Evolutionary conservation across 1,140 invertebrate species (phyloP).

Genomic region (Drosophila obscura): DNA sequence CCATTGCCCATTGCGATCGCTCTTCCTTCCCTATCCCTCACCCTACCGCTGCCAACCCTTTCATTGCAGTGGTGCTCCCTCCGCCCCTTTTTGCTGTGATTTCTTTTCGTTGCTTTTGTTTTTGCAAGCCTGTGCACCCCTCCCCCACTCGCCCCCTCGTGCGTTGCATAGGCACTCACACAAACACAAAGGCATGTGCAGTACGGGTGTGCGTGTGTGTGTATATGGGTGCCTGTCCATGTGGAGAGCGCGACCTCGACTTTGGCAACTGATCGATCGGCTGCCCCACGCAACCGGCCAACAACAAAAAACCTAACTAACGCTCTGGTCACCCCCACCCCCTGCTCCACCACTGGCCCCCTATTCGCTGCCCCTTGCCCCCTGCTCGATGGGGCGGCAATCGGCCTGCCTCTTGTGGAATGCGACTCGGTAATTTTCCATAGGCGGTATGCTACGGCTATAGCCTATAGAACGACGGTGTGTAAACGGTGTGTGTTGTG

Average conservation of each 20-base stretch:
- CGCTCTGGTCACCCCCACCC: too few species aligned
- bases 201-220: conserved; percentile 10
- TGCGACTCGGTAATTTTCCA: too few species aligned
- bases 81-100: conserved; percentile 21
- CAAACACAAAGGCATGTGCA: background rate
- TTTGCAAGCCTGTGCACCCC: conserved; percentile 11
- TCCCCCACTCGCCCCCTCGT: background rate
- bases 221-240: conserved; percentile 4
- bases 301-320: too few species aligned
- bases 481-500: too few species aligned
- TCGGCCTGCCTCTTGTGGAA: too few species aligned
- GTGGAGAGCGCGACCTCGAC: conserved; percentile 53
- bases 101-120: conserved; percentile 39
- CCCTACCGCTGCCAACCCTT: too few species aligned
- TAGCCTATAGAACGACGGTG: too few species aligned
- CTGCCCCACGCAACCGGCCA: conserved; percentile 2
- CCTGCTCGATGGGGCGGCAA: too few species aligned
- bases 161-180: background rate
- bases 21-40: background rate
- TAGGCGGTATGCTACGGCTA: too few species aligned
- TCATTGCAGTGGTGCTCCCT: too few species aligned
- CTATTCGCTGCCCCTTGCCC: too few species aligned
- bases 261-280: conserved; percentile 68
- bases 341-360: too few species aligned
- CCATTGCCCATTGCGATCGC: conserved; percentile 17